Percentiles rank a stretch among this genome's conserved stretches.
These are phyloP conservation scores for Tenthredo distinguenda DNA, from an alignment of 2,888 invertebrate genomes.

Conservation along the genomic window DNA sequence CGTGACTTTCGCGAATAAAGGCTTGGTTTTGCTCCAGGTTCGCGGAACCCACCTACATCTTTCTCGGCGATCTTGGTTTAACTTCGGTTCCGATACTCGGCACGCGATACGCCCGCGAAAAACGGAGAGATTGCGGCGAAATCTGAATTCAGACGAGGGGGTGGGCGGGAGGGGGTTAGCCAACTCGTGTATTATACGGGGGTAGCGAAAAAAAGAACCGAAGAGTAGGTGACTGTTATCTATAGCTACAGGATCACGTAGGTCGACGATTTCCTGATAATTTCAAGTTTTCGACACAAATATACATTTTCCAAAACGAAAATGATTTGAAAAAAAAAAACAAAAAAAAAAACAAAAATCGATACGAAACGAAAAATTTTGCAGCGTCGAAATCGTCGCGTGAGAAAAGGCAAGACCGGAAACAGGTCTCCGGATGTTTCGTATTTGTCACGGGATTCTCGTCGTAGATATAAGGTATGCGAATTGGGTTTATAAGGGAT, in stretches of 20 bases:
- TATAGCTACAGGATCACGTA: no score
- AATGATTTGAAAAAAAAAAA: no score
- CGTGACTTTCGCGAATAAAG: slow-evolving; percentile 49
- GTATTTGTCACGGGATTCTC: not conserved
- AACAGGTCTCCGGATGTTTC: not conserved
- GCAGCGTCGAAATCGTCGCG: no score
- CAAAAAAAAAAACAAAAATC: no score
- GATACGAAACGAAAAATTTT: no score
- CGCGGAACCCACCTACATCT: slow-evolving; percentile 38
- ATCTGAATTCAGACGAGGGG: not conserved
- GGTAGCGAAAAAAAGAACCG: not conserved
- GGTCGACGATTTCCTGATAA: not conserved
- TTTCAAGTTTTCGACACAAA: no score
- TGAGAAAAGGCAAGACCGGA: no score
- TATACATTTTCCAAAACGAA: no score
- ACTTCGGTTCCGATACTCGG: slow-evolving; percentile 6
- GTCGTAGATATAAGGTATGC: not conserved
- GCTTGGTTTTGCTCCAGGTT: not conserved
- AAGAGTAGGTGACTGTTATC: not conserved
- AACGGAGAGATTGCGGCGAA: slow-evolving; percentile 10
- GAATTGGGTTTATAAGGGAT: not conserved
- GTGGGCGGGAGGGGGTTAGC: not conserved
- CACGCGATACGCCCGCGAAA: slow-evolving; percentile 36
- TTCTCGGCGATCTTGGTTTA: slow-evolving; percentile 30
- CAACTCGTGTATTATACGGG: not conserved